Percentiles rank a stretch among this genome's conserved stretches.
phyloP scores from a whole-genome alignment of 2,888 invertebrate species.

The Camponotus fellah region DNA sequence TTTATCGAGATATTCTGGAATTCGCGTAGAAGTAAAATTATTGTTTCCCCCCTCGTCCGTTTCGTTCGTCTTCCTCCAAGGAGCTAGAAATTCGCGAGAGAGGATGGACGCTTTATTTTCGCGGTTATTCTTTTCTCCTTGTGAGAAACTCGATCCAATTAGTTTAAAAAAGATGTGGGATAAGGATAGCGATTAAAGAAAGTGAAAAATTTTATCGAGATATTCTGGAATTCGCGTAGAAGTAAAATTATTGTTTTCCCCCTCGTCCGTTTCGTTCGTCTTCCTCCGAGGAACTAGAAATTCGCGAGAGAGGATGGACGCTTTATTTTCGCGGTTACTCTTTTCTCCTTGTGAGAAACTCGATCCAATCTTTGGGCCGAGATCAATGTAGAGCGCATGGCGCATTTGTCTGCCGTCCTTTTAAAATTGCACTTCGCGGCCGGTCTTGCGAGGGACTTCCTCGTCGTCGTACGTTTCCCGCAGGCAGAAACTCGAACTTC shows the following conservation, averaged over 20 bases:
- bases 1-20: slow-evolving; percentile 77
- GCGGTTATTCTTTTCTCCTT: slow-evolving; percentile 80
- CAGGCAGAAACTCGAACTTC: slow-evolving; percentile 77
- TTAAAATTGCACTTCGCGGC: slow-evolving; percentile 78
- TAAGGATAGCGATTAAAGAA: too few species aligned
- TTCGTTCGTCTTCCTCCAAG: slow-evolving; percentile 22
- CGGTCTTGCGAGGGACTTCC: slow-evolving; percentile 52
- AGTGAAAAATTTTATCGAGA: slow-evolving; percentile 3
- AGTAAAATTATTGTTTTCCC: slow-evolving; percentile 62
- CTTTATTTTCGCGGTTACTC: slow-evolving; percentile 69
- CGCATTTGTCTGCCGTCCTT: slow-evolving; percentile 84
- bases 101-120: slow-evolving; percentile 58
- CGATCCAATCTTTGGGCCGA: slow-evolving; percentile 84
- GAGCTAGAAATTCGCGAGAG: slow-evolving; percentile 19
- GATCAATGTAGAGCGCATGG: slow-evolving; percentile 85
- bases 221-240: slow-evolving; percentile 71
- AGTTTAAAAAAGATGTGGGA: slow-evolving; percentile 43
- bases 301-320: slow-evolving; percentile 47
- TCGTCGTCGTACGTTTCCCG: slow-evolving; percentile 62
- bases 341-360: slow-evolving; percentile 84
- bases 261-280: slow-evolving; percentile 14
- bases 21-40: slow-evolving; percentile 67
- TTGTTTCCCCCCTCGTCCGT: slow-evolving; percentile 39
- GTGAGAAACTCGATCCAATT: slow-evolving; percentile 85
- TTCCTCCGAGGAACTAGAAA: slow-evolving; percentile 25